Percentiles rank a stretch among this genome's conserved stretches.
Evolutionary conservation across 2,888 invertebrate genomes (phyloP).

Genomic region (Pollenia labialis): DNA sequence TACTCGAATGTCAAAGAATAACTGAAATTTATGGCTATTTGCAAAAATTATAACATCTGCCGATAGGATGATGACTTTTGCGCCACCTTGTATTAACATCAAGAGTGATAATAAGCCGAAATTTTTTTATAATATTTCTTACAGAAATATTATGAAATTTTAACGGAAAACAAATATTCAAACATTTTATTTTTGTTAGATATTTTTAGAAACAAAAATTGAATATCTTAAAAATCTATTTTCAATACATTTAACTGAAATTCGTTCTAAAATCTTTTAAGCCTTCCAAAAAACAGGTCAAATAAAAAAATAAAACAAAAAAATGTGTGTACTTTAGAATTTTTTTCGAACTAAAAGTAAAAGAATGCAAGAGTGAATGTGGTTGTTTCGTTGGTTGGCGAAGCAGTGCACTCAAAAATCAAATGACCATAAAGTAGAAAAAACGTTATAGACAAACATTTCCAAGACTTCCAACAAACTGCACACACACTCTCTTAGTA

Average conservation of each 20-base stretch:
- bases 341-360: slow-evolving; percentile 35
- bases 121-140: too few relatives aligned
- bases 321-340: slow-evolving; percentile 32
- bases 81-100: too few relatives aligned
- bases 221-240: not conserved
- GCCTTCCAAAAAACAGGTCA: slow-evolving; percentile 55
- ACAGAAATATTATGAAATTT: too few relatives aligned
- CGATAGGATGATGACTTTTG: too few relatives aligned
- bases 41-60: too few relatives aligned
- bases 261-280: not conserved
- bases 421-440: slow-evolving; percentile 69
- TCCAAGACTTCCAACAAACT: slow-evolving; percentile 36
- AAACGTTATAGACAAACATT: slow-evolving; percentile 31
- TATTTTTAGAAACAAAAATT: too few relatives aligned
- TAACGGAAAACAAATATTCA: too few relatives aligned
- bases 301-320: slow-evolving; percentile 19
- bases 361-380: slow-evolving; percentile 34
- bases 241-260: not conserved
- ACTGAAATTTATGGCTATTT: too few relatives aligned
- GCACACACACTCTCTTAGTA: slow-evolving; percentile 30
- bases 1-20: too few relatives aligned
- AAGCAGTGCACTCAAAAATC: slow-evolving; percentile 65
- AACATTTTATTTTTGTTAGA: too few relatives aligned
- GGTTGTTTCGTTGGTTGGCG: slow-evolving; percentile 17
- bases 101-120: too few relatives aligned